A percentile compares a stretch with the other conserved stretches of the same genome.
These are phyloP conservation scores for Novumbra hubbsi DNA, from an alignment of 2,797 vertebrate genomes.

Conservation along the genomic window DNA sequence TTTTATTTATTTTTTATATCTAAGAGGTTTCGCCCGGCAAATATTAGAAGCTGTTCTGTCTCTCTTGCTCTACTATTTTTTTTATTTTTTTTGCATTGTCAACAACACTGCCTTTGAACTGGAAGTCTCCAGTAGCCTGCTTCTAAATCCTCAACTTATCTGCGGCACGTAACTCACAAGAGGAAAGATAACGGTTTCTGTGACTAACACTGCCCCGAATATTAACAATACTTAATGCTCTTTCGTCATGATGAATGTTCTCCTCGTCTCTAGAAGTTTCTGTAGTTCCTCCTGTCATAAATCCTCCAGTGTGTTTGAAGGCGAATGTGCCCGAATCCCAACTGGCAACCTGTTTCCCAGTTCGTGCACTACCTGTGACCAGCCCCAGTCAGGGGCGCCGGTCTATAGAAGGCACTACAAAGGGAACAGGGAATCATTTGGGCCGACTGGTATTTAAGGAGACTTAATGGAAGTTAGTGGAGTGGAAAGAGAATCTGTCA, in stretches of 20 bases:
- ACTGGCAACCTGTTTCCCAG: background rate
- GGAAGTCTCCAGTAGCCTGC: background rate
- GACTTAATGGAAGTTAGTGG: slow-evolving; percentile 64
- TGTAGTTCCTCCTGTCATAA: slow-evolving; percentile 39
- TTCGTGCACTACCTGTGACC: background rate
- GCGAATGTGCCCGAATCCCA: background rate
- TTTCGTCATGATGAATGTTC: slow-evolving; percentile 40
- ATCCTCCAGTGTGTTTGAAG: slow-evolving; percentile 31
- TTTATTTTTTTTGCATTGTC: background rate
- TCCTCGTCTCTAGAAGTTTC: slow-evolving; percentile 46
- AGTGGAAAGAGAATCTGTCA: slow-evolving; percentile 56
- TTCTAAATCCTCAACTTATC: slow-evolving; percentile 26
- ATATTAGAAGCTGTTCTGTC: slow-evolving; percentile 9
- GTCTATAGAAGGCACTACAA: background rate
- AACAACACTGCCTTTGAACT: background rate
- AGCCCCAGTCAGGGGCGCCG: background rate
- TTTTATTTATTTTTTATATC: no score
- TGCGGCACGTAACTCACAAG: slow-evolving; percentile 14
- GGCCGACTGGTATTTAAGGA: slow-evolving; percentile 30
- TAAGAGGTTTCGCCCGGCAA: background rate
- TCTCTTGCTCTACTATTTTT: background rate
- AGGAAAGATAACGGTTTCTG: slow-evolving; percentile 1
- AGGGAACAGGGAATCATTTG: background rate
- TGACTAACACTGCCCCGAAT: slow-evolving; percentile 43
- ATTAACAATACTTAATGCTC: slow-evolving; percentile 44